Evolutionary conservation across 1,140 invertebrate genomes (phyloP), one percentile per base, ranked within the genome.

Genomic region (Laodelphax striatellus): DNA sequence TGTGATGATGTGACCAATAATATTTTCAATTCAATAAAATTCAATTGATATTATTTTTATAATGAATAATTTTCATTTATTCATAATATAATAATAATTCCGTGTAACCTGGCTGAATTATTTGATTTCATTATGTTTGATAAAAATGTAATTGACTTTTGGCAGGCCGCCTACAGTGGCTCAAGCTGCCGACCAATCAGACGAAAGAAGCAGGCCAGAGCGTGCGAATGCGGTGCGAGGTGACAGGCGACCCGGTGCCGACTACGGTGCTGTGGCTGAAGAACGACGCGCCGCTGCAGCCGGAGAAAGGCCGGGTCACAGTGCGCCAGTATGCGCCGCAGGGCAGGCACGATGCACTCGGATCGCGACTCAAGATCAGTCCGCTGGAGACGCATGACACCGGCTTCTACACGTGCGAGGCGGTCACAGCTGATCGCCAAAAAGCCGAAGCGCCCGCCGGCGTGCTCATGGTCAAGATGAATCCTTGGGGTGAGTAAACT

Each of bases 351-450:
- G 52, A 28, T 60, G 59, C 22, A 57, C 60, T 74, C 17, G 75
- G 71, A 1, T 80, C 79, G 0, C 69, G 73, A 21, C 71, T 89
- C 19, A 75, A 79, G 52, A 84, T 90, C 59, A 72, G 69, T 38
- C 75, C 80, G 55, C 65, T 86, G 43, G 82, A 85, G 61, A 75
- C 79, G 14, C 79, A 81, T 58, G 87, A 89, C 70, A 78, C 77
- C 38, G 86, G 84, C 17, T 84, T 79, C 71, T 87, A 88, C 68
- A 78, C 77, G n/a, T 88, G 86, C 71, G 77, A 80, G 58, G 84
- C 79, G 0, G 71, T 68, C 41, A n/a, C n/a, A 86, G 84, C 64
- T n/a, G 79, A 77, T 5, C 71, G 77, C n/a, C 76, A 81, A 61
- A 75, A 71, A 61, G 79, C 84, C 16, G 74, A 79, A 31, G 81